Percentiles rank a stretch among this genome's conserved stretches.
Evolutionary conservation across 2,888 invertebrate genomes (phyloP).

Genomic region (Bembecia ichneumoniformis): DNA sequence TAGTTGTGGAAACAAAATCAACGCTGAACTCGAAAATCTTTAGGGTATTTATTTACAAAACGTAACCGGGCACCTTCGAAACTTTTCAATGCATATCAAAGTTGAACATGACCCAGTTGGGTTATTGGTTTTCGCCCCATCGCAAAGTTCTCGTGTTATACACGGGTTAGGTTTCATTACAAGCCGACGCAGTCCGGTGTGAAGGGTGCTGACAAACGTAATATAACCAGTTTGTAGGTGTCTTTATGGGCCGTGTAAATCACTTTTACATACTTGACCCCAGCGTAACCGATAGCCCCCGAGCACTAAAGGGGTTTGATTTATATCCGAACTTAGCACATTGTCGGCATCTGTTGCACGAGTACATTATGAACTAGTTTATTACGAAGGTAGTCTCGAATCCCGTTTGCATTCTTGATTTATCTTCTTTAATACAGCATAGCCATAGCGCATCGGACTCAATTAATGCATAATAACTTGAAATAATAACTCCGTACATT

Average conservation of each 20-base stretch:
- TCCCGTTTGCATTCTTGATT: constrained; percentile 7
- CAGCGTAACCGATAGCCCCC: constrained; percentile 47
- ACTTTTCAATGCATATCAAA: constrained; percentile 4
- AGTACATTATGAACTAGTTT: constrained; percentile 48
- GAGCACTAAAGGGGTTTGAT: constrained; percentile 68
- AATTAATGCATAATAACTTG: too few species aligned
- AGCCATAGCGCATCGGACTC: too few species aligned
- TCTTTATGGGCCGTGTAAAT: constrained; percentile 61
- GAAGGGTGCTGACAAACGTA: constrained; percentile 52
- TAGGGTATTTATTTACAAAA: constrained; percentile 5
- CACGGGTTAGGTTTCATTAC: constrained; percentile 36
- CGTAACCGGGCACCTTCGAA: neutral
- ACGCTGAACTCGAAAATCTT: constrained; percentile 19
- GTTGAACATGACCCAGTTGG: constrained; percentile 8
- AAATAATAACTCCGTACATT: too few species aligned
- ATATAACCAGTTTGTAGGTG: constrained; percentile 49
- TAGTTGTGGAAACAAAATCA: too few species aligned
- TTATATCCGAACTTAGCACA: constrained; percentile 63
- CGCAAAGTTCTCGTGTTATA: constrained; percentile 19
- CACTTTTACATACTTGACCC: constrained; percentile 64
- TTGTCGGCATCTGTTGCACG: constrained; percentile 60
- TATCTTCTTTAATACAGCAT: too few species aligned
- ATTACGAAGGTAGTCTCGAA: constrained; percentile 49
- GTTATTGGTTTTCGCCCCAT: constrained; percentile 15
- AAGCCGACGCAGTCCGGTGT: constrained; percentile 20